Conservation (phyloP, 2,888 invertebrate genomes). For the Zhengitettix transpicula region DNA sequence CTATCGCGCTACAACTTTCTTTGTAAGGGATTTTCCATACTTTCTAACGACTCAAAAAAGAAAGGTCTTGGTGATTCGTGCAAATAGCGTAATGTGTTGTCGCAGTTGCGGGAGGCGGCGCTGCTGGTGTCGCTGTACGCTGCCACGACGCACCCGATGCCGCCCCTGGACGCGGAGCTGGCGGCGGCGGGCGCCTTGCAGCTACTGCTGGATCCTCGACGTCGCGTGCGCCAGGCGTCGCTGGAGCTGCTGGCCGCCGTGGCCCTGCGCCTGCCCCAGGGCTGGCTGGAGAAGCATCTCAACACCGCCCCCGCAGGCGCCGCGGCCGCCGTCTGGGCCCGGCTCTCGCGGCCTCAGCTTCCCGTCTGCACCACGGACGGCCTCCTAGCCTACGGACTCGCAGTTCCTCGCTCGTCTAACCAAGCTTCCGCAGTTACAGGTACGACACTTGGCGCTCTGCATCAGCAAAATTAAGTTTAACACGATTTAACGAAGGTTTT, state of each 20-base stretch:
- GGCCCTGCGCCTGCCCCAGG: conserved; percentile 56
- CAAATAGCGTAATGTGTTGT: too few relatives aligned
- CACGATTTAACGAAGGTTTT: too few relatives aligned
- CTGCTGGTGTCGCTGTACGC: conserved; percentile 13
- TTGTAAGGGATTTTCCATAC: too few relatives aligned
- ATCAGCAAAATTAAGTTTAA: too few relatives aligned
- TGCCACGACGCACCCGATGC: conserved; percentile 6
- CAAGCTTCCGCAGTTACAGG: too few relatives aligned
- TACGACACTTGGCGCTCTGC: too few relatives aligned
- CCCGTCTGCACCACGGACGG: conserved; percentile 56
- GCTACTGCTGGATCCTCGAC: conserved; percentile 42
- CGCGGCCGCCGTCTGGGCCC: conserved; percentile 47
- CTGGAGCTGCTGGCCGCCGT: conserved; percentile 65
- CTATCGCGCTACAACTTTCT: too few relatives aligned
- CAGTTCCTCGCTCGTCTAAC: conserved; percentile 26
- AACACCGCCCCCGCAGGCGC: conserved; percentile 41
- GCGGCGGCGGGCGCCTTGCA: conserved; percentile 26
- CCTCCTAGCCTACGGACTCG: conserved; percentile 55
- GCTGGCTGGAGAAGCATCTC: conserved; percentile 53
- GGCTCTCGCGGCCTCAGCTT: conserved; percentile 55
- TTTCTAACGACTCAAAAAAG: too few relatives aligned
- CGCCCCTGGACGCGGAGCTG: conserved; percentile 21
- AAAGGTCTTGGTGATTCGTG: too few relatives aligned
- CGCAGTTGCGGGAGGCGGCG: conserved; percentile 23
- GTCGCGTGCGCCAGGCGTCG: conserved; percentile 58